A percentile compares a stretch with the other conserved stretches of the same genome.
Evolutionary conservation across 2,888 invertebrate species (phyloP).

Genomic region (Synanthedon tipuliformis): DNA sequence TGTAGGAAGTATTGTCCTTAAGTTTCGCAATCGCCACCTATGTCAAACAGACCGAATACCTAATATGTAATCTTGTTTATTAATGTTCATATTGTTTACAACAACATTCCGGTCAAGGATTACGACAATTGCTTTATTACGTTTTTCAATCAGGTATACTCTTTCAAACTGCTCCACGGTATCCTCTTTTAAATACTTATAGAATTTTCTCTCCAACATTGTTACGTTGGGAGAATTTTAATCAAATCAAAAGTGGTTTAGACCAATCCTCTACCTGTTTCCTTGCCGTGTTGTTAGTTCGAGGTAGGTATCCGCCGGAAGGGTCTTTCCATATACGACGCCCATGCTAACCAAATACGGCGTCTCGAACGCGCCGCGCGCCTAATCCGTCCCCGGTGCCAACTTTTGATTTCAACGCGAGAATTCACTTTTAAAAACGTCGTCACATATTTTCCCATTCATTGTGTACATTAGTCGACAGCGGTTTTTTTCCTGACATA

Average conservation of each 20-base stretch:
- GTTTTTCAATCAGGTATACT: background rate
- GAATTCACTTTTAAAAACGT: slow-evolving; percentile 28
- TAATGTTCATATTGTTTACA: slow-evolving; percentile 14
- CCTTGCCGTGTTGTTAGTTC: slow-evolving; percentile 14
- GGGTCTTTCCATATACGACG: slow-evolving; percentile 31
- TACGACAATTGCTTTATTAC: slow-evolving; percentile 10
- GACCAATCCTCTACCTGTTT: slow-evolving; percentile 14
- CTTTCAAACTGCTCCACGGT: background rate
- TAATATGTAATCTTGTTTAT: slow-evolving; percentile 23
- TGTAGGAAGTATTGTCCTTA: background rate
- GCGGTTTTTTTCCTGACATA: background rate
- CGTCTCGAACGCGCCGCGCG: slow-evolving; percentile 20
- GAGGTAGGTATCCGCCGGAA: slow-evolving; percentile 41
- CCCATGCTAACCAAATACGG: slow-evolving; percentile 27
- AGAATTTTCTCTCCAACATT: slow-evolving; percentile 1
- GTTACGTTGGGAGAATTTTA: slow-evolving; percentile 2
- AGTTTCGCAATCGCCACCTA: background rate
- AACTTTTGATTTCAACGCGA: slow-evolving; percentile 26
- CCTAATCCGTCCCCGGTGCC: slow-evolving; percentile 32
- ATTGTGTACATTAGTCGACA: background rate
- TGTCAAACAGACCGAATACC: slow-evolving; percentile 11
- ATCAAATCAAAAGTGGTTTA: slow-evolving; percentile 6
- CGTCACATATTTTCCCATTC: background rate
- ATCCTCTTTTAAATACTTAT: background rate
- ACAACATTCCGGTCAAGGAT: slow-evolving; percentile 31